Percentiles rank a stretch among this genome's conserved stretches.
phyloP scores from a whole-genome alignment of 2,797 vertebrate species.

The Fistularia tabacaria region DNA sequence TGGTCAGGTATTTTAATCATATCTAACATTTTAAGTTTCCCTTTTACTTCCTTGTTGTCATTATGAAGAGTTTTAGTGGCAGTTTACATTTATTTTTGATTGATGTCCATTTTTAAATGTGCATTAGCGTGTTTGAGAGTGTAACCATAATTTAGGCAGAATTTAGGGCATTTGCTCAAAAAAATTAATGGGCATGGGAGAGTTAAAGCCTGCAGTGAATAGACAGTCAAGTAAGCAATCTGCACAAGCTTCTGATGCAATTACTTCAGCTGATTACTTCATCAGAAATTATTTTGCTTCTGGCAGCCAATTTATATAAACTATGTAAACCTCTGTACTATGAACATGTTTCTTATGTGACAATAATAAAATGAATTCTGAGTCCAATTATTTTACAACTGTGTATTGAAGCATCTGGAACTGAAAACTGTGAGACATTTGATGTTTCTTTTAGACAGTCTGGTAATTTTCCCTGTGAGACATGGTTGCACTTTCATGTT shows the following conservation, averaged over 20 bases:
- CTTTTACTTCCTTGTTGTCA: slow-evolving; percentile 24
- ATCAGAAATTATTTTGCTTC: slow-evolving; percentile 59
- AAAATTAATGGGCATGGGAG: slow-evolving; percentile 33
- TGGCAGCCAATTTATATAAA: slow-evolving; percentile 56
- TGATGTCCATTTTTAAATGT: slow-evolving; percentile 11
- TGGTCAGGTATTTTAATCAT: too few species aligned
- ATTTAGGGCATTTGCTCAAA: slow-evolving; percentile 27
- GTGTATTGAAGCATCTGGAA: slow-evolving; percentile 60
- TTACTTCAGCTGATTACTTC: slow-evolving; percentile 70
- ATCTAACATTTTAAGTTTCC: slow-evolving; percentile 36
- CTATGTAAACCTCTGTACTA: slow-evolving; percentile 49
- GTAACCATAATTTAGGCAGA: slow-evolving; percentile 40
- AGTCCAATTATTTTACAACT: slow-evolving; percentile 58
- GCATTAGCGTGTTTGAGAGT: slow-evolving; percentile 13
- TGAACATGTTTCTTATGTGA: slow-evolving; percentile 7
- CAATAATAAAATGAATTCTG: slow-evolving; percentile 56
- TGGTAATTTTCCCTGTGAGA: slow-evolving; percentile 46
- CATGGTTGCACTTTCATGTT: slow-evolving; percentile 24
- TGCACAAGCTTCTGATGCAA: slow-evolving; percentile 42
- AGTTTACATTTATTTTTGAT: slow-evolving; percentile 21
- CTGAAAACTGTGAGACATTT: slow-evolving; percentile 6
- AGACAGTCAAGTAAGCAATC: slow-evolving; percentile 58
- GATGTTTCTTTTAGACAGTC: neutral
- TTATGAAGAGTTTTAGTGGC: slow-evolving; percentile 8
- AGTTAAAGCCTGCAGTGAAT: slow-evolving; percentile 31